These are phyloP conservation scores for Chaetodon trifasciatus DNA, from an alignment of 2,797 vertebrate genomes.

Conservation along the genomic window DNA sequence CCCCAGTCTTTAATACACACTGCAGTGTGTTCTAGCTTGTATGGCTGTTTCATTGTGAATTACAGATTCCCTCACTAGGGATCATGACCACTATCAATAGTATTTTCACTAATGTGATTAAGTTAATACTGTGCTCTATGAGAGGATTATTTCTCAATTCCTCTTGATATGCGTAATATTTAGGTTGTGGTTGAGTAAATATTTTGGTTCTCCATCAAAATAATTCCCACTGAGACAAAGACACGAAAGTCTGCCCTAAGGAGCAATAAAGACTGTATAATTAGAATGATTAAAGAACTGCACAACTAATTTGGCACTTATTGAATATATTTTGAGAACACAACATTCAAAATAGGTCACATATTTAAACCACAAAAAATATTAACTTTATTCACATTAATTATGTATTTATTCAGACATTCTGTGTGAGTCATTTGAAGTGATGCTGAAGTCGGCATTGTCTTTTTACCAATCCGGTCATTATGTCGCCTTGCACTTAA, in stretches of 20 bases:
- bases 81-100: conserved; percentile 86
- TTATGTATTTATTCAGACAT: conserved; percentile 76
- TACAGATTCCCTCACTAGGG: conserved; percentile 74
- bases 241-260: conserved; percentile 82
- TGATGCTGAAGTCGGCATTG: conserved; percentile 77
- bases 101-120: conserved; percentile 86
- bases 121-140: conserved; percentile 84
- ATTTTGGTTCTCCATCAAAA: conserved; percentile 84
- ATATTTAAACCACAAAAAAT: conserved; percentile 79
- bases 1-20: conserved; percentile 63
- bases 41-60: conserved; percentile 71
- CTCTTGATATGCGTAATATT: conserved; percentile 87
- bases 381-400: conserved; percentile 83
- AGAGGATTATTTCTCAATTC: conserved; percentile 86
- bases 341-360: conserved; percentile 86
- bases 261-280: conserved; percentile 87
- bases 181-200: conserved; percentile 85
- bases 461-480: conserved; percentile 79
- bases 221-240: conserved; percentile 86
- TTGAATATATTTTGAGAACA: conserved; percentile 84
- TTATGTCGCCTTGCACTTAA: conserved; percentile 77
- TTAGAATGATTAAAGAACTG: conserved; percentile 87
- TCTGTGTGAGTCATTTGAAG: conserved; percentile 76
- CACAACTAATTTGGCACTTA: conserved; percentile 84
- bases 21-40: conserved; percentile 65